Evolutionary conservation across 2,888 invertebrate species (phyloP), one percentile per base, ranked within the genome.

Genomic region (Epinotia demarniana): DNA sequence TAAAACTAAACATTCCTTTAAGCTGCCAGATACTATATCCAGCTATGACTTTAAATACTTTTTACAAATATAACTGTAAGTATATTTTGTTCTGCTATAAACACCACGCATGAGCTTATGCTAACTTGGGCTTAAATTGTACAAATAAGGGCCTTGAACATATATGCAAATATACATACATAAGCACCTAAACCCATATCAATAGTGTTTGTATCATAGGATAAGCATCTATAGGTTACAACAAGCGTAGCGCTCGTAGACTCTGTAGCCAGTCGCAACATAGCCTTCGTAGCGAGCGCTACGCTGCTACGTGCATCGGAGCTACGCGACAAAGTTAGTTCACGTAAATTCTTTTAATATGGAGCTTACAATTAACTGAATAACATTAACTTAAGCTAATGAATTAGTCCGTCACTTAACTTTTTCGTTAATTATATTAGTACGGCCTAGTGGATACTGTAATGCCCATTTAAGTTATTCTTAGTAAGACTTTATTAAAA

Each of bases 271-370:
- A 75, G 75, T 75, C 72, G 61, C 55, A 61, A 12, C 9, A 18
- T 39, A 72, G 57, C 75, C 75, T 75, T 72, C 72, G 75, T 72
- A 75, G 75, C 75, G 66, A 71, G 27, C 27, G 75, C 75, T 75
- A 75, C 75, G 75, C 75, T 27, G 46, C 63, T 72, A 53, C 72
- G 61, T 43, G 6, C 55, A 13, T 49, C 55, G 18, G 27, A 3
- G 60, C 66, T 71, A 71, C 70, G 67, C 62, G 72, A 16, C 67
- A 67, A 75, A 72, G 19, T 75, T 75, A 58, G 57, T 23, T 60
- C 16, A 43, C 68, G 68, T n/a, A 23, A 61, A 66, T 16, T 64
- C 63, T 33, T 53, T 55, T 1, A 43, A 49, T 49, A 49, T 18
- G 19, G 16, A 66, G 53, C 53, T 27, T 33, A 5, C n/a, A 53